phyloP scores from a whole-genome alignment of 2,113 vertebrate species.

The Calyptomena viridis region DNA sequence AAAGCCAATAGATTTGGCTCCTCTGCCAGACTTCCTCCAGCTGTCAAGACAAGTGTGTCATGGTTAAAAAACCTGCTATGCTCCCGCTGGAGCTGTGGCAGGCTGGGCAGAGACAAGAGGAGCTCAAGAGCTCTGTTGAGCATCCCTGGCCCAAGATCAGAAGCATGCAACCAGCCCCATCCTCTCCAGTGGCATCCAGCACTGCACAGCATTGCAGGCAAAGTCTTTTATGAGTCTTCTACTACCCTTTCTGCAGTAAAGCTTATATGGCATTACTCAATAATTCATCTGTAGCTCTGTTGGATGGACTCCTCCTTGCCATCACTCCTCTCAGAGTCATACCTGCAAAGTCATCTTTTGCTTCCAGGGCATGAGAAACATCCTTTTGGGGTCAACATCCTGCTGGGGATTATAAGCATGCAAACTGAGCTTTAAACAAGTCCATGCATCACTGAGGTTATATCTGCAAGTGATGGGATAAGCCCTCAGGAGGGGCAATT shows the following conservation, averaged over 20 bases:
- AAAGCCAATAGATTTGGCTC: slow-evolving; percentile 18
- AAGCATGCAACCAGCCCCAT: background rate
- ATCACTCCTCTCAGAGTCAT: background rate
- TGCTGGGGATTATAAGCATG: background rate
- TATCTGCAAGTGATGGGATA: background rate
- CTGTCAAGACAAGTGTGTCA: slow-evolving; percentile 5
- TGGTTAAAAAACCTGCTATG: background rate
- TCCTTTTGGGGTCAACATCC: slow-evolving; percentile 21
- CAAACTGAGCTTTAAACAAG: slow-evolving; percentile 14
- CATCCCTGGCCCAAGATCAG: slow-evolving; percentile 7
- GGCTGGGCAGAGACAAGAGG: background rate
- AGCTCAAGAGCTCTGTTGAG: background rate
- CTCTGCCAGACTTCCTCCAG: background rate
- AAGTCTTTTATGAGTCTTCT: background rate
- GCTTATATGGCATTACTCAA: background rate
- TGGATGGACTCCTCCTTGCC: background rate
- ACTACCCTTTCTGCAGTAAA: background rate
- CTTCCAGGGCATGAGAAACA: slow-evolving; percentile 16
- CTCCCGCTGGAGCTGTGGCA: background rate
- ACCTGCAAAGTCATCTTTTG: background rate
- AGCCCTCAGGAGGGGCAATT: background rate
- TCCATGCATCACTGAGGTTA: background rate
- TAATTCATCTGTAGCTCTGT: slow-evolving; percentile 33
- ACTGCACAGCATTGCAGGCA: background rate
- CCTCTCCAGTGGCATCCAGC: background rate